Conservation (phyloP, 1,140 invertebrate genomes). For the Lucilia sericata region DNA sequence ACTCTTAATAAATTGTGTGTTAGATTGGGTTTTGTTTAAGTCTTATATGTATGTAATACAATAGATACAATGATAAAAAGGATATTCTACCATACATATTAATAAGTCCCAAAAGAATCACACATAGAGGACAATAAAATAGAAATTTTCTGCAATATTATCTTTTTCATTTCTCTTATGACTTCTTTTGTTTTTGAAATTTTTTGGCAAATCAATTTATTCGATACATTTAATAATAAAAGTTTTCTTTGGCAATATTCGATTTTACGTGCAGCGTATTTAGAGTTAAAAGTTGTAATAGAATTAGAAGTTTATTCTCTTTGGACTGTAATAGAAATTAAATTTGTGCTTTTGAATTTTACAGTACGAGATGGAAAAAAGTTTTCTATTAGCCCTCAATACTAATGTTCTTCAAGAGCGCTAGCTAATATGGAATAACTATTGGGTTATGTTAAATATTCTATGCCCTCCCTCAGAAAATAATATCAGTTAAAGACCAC, state of each 20-base stretch:
- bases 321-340: too few relatives aligned
- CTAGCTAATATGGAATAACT: too few relatives aligned
- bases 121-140: neutral
- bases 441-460: too few relatives aligned
- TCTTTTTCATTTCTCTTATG: neutral
- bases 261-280: neutral
- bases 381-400: too few relatives aligned
- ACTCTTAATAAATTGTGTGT: neutral
- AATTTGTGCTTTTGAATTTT: too few relatives aligned
- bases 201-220: neutral
- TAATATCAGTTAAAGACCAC: too few relatives aligned
- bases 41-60: neutral
- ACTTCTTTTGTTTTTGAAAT: neutral
- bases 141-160: neutral
- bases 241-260: slow-evolving; percentile 10
- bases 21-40: neutral
- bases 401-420: too few relatives aligned
- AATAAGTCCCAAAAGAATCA: neutral
- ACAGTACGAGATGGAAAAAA: too few relatives aligned
- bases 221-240: neutral
- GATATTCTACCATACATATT: neutral
- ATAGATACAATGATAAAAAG: neutral
- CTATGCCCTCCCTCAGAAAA: too few relatives aligned
- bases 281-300: neutral
- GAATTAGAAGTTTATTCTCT: neutral